Percentiles rank a stretch among this genome's conserved stretches.
Evolutionary conservation across 2,888 invertebrate species (phyloP).

Genomic region (Emmelina monodactyla): DNA sequence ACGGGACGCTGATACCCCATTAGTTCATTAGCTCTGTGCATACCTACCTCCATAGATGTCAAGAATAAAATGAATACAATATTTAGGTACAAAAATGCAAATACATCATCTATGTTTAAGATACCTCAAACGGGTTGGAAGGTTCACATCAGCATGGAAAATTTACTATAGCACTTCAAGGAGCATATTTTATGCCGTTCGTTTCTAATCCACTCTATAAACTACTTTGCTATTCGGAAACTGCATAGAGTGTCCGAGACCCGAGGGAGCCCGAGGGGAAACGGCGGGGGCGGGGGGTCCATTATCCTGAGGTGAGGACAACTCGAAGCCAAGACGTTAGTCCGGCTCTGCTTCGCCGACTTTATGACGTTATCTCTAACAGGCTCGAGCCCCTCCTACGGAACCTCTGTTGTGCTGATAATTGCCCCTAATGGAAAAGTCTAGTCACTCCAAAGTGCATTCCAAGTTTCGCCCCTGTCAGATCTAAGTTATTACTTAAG

Average conservation of each 20-base stretch:
- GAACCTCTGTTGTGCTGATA: slow-evolving; percentile 58
- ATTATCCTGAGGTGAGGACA: slow-evolving; percentile 55
- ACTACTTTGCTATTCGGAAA: slow-evolving; percentile 1
- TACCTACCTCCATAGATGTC: too few species aligned
- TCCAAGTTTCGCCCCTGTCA: slow-evolving; percentile 55
- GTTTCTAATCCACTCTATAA: not conserved
- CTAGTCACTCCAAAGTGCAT: slow-evolving; percentile 62
- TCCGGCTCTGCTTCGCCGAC: slow-evolving; percentile 57
- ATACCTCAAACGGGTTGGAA: too few species aligned
- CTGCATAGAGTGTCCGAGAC: slow-evolving; percentile 18
- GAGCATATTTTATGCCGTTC: not conserved
- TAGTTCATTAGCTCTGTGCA: too few species aligned
- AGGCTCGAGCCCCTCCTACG: slow-evolving; percentile 43
- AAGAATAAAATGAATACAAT: too few species aligned
- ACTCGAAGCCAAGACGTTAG: slow-evolving; percentile 57
- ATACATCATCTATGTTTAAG: too few species aligned
- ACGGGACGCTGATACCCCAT: not conserved
- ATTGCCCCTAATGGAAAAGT: slow-evolving; percentile 65
- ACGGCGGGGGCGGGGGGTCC: slow-evolving; percentile 28
- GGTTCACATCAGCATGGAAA: too few species aligned
- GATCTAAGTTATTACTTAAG: slow-evolving; percentile 56
- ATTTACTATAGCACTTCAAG: not conserved
- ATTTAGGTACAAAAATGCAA: too few species aligned
- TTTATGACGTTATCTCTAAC: slow-evolving; percentile 66
- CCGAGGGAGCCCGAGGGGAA: slow-evolving; percentile 16